phyloP scores from a whole-genome alignment of 2,113 vertebrate genomes.

The Vicugna pacos region DNA sequence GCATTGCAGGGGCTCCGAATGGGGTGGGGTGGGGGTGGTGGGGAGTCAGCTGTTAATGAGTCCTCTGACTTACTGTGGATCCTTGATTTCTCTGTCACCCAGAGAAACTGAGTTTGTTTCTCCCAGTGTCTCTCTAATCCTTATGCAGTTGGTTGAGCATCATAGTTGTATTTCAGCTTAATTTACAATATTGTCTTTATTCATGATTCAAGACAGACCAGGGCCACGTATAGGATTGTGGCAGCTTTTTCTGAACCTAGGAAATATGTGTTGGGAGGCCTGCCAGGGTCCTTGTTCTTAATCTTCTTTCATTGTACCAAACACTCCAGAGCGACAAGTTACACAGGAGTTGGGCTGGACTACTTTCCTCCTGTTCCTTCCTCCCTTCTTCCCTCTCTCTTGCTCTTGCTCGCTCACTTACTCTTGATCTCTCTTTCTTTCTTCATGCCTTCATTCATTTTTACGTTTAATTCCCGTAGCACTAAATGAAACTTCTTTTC shows the following conservation, averaged over 20 bases:
- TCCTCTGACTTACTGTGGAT: background rate
- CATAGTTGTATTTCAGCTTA: background rate
- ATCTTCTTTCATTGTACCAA: background rate
- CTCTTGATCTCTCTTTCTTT: no score
- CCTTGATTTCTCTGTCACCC: background rate
- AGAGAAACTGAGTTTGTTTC: background rate
- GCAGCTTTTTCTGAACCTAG: background rate
- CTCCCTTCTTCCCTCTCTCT: no score
- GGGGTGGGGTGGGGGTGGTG: background rate
- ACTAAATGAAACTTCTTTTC: background rate
- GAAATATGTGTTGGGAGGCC: background rate
- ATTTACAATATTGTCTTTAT: background rate
- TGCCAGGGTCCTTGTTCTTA: background rate
- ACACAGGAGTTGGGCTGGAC: background rate
- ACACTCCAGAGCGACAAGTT: background rate
- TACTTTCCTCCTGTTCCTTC: background rate
- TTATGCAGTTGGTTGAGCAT: slow-evolving; percentile 59
- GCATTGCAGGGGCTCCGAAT: background rate
- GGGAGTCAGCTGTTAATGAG: background rate
- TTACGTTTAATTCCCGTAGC: background rate
- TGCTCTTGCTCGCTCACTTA: no score
- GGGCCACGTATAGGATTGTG: background rate
- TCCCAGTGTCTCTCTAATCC: background rate
- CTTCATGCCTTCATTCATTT: background rate
- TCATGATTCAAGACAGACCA: background rate